phyloP scores from a whole-genome alignment of 2,888 invertebrate species.

The Zygothrica quintamaculata region DNA sequence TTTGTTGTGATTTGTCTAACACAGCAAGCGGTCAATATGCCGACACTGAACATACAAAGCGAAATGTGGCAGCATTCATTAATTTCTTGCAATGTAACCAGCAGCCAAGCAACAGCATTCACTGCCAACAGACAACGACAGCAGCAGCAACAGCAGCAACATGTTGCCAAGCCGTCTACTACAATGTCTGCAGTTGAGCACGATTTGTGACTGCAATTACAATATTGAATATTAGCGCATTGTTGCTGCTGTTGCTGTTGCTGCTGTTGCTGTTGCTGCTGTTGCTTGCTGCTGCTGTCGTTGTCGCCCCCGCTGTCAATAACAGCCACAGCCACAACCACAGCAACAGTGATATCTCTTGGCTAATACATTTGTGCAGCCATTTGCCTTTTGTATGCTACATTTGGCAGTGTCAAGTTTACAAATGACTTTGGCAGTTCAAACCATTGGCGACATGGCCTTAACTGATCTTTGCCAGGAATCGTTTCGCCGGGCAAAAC shows the following conservation, averaged over 20 bases:
- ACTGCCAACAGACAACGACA: constrained; percentile 36
- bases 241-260: constrained; percentile 54
- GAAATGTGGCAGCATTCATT: constrained; percentile 78
- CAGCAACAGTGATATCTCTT: constrained; percentile 51
- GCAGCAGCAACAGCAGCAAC: constrained; percentile 45
- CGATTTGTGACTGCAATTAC: constrained; percentile 80
- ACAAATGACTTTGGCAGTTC: constrained; percentile 71
- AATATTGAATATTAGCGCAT: constrained; percentile 81
- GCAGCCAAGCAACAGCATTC: constrained; percentile 20
- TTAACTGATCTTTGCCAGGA: constrained; percentile 59
- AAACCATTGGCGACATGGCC: constrained; percentile 46
- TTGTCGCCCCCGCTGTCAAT: constrained; percentile 75
- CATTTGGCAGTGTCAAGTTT: constrained; percentile 73
- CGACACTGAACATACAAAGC: constrained; percentile 66
- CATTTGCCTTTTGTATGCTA: constrained; percentile 59
- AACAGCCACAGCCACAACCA: constrained; percentile 30
- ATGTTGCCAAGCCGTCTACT: constrained; percentile 63
- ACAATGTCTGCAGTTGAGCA: constrained; percentile 39
- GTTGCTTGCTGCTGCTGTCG: too few relatives aligned
- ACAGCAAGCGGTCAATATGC: constrained; percentile 77
- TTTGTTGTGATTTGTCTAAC: constrained; percentile 82
- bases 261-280: constrained; percentile 11
- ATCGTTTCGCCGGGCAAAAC: not conserved
- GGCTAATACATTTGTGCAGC: constrained; percentile 75
- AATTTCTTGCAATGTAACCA: constrained; percentile 61